Evolutionary conservation across 2,797 vertebrate species (phyloP).

Genomic region (Sebastes matsubarae): DNA sequence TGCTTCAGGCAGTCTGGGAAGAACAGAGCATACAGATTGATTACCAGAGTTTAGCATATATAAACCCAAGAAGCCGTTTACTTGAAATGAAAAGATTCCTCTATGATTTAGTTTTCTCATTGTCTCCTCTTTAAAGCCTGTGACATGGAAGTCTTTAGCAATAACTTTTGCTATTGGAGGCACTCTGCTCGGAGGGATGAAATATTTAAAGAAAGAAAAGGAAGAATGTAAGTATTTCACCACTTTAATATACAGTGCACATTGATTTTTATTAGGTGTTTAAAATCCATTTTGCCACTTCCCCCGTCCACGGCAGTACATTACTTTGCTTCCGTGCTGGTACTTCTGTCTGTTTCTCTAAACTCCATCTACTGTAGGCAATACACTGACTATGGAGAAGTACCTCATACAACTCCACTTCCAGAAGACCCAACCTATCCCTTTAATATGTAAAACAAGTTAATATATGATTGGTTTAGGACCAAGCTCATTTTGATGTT

Average conservation of each 20-base stretch:
- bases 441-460: neutral
- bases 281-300: too few relatives aligned
- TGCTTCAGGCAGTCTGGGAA: too few relatives aligned
- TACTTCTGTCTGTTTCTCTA: too few relatives aligned
- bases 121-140: constrained; percentile 82
- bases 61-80: neutral
- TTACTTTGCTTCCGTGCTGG: too few relatives aligned
- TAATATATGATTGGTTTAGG: neutral
- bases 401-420: too few relatives aligned
- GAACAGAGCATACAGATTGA: neutral
- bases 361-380: too few relatives aligned
- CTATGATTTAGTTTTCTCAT: neutral
- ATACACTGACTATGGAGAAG: too few relatives aligned
- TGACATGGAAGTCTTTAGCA: constrained; percentile 94
- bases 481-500: neutral
- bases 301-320: too few relatives aligned
- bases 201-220: constrained; percentile 89
- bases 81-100: neutral
- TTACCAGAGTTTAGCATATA: neutral
- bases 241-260: accelerated
- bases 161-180: constrained; percentile 90
- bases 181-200: constrained; percentile 87
- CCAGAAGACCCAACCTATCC: too few relatives aligned
- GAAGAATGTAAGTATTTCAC: constrained; percentile 84
- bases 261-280: too few relatives aligned